Percentiles rank a stretch among this genome's conserved stretches.
These are phyloP conservation scores for Plemyria rubiginata DNA, from an alignment of 2,888 invertebrate genomes.

Conservation along the genomic window DNA sequence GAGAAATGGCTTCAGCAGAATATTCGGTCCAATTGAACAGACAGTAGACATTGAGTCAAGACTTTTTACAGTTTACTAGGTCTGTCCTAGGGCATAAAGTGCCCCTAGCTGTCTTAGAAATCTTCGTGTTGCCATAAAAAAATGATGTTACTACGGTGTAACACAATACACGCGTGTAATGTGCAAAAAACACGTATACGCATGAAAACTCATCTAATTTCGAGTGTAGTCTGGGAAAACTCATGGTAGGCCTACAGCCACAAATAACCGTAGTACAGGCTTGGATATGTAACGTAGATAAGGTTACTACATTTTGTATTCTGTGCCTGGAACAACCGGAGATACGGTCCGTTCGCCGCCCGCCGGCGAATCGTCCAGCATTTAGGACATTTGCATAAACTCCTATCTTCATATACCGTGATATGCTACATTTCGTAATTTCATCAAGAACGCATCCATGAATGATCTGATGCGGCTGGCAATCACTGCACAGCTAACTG, in stretches of 20 bases:
- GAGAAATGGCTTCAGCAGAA: not conserved
- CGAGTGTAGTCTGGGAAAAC: no score
- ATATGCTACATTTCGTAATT: constrained; percentile 14
- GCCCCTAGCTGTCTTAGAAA: no score
- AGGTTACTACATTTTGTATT: constrained; percentile 4
- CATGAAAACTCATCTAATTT: no score
- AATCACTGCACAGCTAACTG: constrained; percentile 19
- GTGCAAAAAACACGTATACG: no score
- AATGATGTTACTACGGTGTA: no score
- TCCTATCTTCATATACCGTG: constrained; percentile 26
- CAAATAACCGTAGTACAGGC: no score
- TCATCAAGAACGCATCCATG: constrained; percentile 9
- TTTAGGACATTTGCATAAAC: constrained; percentile 34
- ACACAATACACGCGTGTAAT: no score
- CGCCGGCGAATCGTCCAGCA: constrained; percentile 22
- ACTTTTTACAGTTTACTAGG: not conserved
- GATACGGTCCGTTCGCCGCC: constrained; percentile 39
- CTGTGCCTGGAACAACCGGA: constrained; percentile 29
- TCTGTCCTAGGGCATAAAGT: no score
- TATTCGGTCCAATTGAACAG: not conserved
- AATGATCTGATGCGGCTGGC: constrained; percentile 17
- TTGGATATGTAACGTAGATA: not conserved
- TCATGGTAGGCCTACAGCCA: no score
- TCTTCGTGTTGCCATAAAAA: no score
- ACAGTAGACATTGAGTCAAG: not conserved